These are phyloP conservation scores for Forbesichthys papilliferus DNA, from an alignment of 2,113 vertebrate genomes.

Conservation along the genomic window DNA sequence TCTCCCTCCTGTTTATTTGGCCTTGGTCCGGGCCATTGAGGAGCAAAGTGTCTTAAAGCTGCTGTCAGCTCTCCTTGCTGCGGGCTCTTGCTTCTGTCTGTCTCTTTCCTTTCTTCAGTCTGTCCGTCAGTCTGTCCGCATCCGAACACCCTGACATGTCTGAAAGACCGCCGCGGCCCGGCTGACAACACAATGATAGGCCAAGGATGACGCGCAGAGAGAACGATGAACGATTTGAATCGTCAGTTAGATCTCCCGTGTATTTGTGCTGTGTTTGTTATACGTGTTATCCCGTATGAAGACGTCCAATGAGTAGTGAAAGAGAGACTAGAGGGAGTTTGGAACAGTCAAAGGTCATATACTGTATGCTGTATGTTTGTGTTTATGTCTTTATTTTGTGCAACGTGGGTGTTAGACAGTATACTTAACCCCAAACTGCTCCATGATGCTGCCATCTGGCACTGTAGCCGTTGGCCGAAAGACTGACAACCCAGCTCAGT, in stretches of 20 bases:
- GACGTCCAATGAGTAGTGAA: not conserved
- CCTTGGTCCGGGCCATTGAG: not conserved
- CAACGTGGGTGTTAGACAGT: too few relatives aligned
- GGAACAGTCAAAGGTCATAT: not conserved
- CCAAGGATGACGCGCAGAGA: not conserved
- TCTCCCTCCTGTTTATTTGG: too few relatives aligned
- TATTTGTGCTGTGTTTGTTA: not conserved
- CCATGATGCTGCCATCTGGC: not conserved
- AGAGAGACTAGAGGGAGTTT: not conserved
- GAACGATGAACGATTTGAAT: not conserved
- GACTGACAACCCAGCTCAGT: not conserved
- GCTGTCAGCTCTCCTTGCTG: not conserved
- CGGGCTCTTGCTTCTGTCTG: conserved; percentile 6
- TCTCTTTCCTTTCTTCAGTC: not conserved
- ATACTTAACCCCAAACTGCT: too few relatives aligned
- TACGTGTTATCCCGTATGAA: not conserved
- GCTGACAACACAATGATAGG: not conserved
- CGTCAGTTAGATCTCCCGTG: not conserved
- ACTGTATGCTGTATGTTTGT: too few relatives aligned
- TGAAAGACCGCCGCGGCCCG: too few relatives aligned
- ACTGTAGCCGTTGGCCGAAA: not conserved
- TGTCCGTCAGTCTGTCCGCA: not conserved
- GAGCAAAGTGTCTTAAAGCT: conserved; percentile 5
- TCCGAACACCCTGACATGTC: not conserved
- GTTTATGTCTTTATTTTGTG: too few relatives aligned